phyloP scores from a whole-genome alignment of 2,888 invertebrate species.

The Drosophila mayaguana region DNA sequence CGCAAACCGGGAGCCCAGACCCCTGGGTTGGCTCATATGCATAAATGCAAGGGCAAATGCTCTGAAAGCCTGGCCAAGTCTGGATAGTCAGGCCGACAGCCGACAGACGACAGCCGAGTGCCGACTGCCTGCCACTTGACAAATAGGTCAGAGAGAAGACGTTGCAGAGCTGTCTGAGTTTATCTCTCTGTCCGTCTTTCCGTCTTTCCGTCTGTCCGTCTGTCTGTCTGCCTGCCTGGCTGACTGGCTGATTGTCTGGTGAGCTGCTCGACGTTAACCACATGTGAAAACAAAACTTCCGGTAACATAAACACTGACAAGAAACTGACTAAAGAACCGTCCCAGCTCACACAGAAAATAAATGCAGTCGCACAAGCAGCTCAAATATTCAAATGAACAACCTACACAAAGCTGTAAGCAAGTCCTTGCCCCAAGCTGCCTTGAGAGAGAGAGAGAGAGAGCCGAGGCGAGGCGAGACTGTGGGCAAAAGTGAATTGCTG shows the following conservation, averaged over 20 bases:
- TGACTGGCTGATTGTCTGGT: slow-evolving; percentile 41
- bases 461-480: too few relatives aligned
- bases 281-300: slow-evolving; percentile 81
- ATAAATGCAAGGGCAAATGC: slow-evolving; percentile 60
- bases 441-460: not conserved
- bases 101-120: slow-evolving; percentile 26
- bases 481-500: slow-evolving; percentile 37
- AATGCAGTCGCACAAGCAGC: slow-evolving; percentile 79
- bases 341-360: slow-evolving; percentile 49
- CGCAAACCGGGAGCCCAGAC: not conserved
- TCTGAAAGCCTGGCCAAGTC: slow-evolving; percentile 28
- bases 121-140: slow-evolving; percentile 48
- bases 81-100: slow-evolving; percentile 38
- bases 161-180: slow-evolving; percentile 25
- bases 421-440: slow-evolving; percentile 24
- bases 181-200: slow-evolving; percentile 18
- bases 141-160: slow-evolving; percentile 69
- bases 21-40: slow-evolving; percentile 57
- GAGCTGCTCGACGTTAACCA: slow-evolving; percentile 74
- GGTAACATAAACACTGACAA: slow-evolving; percentile 81
- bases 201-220: slow-evolving; percentile 25
- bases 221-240: slow-evolving; percentile 4
- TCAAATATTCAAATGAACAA: slow-evolving; percentile 81
- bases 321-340: slow-evolving; percentile 71
- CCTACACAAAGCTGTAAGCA: slow-evolving; percentile 52